Evolutionary conservation across 2,888 invertebrate genomes (phyloP), one percentile per base, ranked within the genome.

Genomic region (Himalopsyche japonica): DNA sequence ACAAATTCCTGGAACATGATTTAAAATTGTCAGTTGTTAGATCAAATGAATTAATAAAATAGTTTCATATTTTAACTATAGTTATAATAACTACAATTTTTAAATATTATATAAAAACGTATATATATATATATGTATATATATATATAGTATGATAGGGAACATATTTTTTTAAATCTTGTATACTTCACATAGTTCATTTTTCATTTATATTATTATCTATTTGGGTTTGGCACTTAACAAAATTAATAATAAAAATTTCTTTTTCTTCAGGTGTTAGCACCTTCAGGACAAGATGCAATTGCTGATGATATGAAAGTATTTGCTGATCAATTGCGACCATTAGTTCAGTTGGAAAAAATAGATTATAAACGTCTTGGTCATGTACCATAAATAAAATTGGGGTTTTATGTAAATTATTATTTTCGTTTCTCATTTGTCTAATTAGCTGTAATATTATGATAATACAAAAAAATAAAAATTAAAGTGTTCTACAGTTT

Each of bases 251-350:
- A 32, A 83, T 12, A 24, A 76, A 84, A 4, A 76, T 49, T 5
- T 81, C 64, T 57, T 76, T 57, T 76, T 77, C 88, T 89, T 0
- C 88, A 92, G 92, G 96, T 97, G 15, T 91, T 98, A 82, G 98
- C 98, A 3, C 97, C 97, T 0, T 95, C 96, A 88, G 97, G 97
- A 0, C 97, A 98, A 90, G 98, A 98, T 90, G 97, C 97, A 27
- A 97, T 99, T 84, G 98, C 97, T 3, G 98, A 98, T 89, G 98
- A 99, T 89, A 98, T 99, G 96, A 95, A 97, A 86, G 94, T 96
- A 37, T 98, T 99, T 91, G 97, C 98, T 0, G 98, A 99, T 89
- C 98, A 98, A 89, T 92, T 99, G 3, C 95, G 97, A 88, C 98
- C 99, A 0, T 92, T 98, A 10, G 98, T 98, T 4, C 96, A 96